Conservation (phyloP, 2,113 vertebrate species). For the Corythaixoides concolor region DNA sequence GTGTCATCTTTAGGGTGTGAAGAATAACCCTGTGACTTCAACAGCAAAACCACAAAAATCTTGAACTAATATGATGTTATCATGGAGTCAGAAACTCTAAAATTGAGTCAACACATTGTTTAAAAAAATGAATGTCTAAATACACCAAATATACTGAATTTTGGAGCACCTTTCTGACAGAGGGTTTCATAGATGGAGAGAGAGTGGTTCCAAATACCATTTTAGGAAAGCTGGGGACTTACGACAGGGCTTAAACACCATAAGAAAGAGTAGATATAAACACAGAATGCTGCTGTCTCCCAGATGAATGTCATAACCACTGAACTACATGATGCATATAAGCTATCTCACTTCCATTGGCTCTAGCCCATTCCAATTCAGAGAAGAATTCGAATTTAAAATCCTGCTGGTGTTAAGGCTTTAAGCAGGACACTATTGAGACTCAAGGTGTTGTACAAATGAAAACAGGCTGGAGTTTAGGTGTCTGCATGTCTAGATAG, state of each 20-base stretch:
- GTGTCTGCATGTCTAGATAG: background rate
- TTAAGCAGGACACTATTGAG: background rate
- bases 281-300: background rate
- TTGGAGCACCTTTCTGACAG: rapidly evolving
- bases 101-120: background rate
- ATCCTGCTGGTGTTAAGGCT: background rate
- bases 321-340: background rate
- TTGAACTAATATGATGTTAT: background rate
- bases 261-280: background rate
- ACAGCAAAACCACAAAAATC: background rate
- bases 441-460: background rate
- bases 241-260: background rate
- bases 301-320: background rate
- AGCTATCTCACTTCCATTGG: background rate
- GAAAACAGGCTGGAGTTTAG: background rate
- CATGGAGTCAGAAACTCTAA: background rate
- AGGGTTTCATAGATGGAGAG: background rate
- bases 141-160: background rate
- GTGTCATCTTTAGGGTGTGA: background rate
- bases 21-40: background rate
- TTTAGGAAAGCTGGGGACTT: background rate
- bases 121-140: background rate
- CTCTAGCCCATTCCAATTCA: background rate
- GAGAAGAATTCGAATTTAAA: background rate
- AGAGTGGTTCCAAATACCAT: background rate